Percentiles rank a stretch among this genome's conserved stretches.
These are phyloP conservation scores for Acromyrmex echinatior DNA, from an alignment of 1,140 invertebrate species.

Conservation along the genomic window DNA sequence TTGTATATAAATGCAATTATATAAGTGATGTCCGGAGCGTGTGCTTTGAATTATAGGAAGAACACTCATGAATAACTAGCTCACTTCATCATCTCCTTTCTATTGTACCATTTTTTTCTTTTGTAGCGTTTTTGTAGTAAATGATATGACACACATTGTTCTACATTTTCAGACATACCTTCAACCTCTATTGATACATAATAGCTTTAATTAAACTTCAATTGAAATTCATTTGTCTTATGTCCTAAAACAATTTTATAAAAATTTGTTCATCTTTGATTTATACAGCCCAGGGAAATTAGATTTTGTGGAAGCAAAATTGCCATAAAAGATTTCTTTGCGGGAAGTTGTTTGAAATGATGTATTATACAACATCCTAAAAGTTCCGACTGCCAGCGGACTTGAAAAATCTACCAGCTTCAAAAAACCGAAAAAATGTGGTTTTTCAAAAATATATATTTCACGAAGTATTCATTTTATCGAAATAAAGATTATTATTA, in stretches of 20 bases:
- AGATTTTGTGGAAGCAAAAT: too few species aligned
- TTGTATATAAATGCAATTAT: slow-evolving; percentile 63
- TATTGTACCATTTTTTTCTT: background rate
- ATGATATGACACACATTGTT: slow-evolving; percentile 68
- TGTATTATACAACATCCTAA: too few species aligned
- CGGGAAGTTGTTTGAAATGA: too few species aligned
- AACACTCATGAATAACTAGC: slow-evolving; percentile 55
- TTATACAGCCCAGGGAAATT: too few species aligned
- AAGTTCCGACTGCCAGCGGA: too few species aligned
- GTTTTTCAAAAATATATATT: too few species aligned
- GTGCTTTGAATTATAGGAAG: slow-evolving; percentile 62
- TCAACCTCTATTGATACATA: background rate
- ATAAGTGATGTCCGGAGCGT: slow-evolving; percentile 62
- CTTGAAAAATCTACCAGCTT: too few species aligned
- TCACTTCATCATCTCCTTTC: slow-evolving; percentile 34
- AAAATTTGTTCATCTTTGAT: too few species aligned
- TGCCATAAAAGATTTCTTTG: too few species aligned
- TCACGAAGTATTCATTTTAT: too few species aligned
- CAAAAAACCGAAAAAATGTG: too few species aligned
- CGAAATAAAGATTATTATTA: too few species aligned
- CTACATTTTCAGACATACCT: slow-evolving; percentile 18
- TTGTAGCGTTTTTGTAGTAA: slow-evolving; percentile 5
- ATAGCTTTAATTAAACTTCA: background rate
- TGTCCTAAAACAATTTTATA: background rate
- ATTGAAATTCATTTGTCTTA: background rate